Evolutionary conservation across 2,888 invertebrate genomes (phyloP), one percentile per base, ranked within the genome.

Genomic region (Scaptomyza flava): DNA sequence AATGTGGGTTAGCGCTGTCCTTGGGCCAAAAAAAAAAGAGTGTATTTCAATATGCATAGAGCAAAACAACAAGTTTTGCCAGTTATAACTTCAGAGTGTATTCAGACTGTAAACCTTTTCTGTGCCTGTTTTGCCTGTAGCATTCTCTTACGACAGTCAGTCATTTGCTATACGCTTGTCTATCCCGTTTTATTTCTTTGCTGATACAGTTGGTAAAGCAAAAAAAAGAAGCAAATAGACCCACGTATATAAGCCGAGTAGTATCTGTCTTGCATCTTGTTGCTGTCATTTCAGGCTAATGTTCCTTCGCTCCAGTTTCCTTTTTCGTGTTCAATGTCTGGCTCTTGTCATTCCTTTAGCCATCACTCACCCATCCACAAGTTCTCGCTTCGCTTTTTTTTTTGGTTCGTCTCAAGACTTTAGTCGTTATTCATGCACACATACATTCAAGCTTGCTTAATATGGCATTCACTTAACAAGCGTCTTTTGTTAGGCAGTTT

Each of bases 201-300:
- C 23, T 45, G 17, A 17, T 41, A 8, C 17, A 38, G 17, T 17
- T 17, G 17, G 17, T n/a, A 12, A n/a, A 12, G 3, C 2, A 3
- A 36, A 5, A 36, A n/a, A n/a, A n/a, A 14, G 14, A 41, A 41
- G 2, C 70, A 65, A 65, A 77, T 65, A 51, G 59, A 81, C 71
- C 70, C 72, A 33, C 48, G 36, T 36, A 17, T 31, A 68, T 72
- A 76, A 84, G 72, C 68, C 74, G 72, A 77, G 74, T 84, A 5
- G 4, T 84, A 85, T 81, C 82, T 81, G 67, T 80, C 82, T 77
- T 73, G 85, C 73, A 72, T 87, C 87, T 80, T 87, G 84, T 72
- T 80, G 82, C 87, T 81, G 84, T 84, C 84, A 87, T 80, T 81
- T 72, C 71, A 74, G 78, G 85, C 87, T 84, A 84, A 84, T 84